Evolutionary conservation across 2,888 invertebrate genomes (phyloP).

Genomic region (Diaphora mendica): DNA sequence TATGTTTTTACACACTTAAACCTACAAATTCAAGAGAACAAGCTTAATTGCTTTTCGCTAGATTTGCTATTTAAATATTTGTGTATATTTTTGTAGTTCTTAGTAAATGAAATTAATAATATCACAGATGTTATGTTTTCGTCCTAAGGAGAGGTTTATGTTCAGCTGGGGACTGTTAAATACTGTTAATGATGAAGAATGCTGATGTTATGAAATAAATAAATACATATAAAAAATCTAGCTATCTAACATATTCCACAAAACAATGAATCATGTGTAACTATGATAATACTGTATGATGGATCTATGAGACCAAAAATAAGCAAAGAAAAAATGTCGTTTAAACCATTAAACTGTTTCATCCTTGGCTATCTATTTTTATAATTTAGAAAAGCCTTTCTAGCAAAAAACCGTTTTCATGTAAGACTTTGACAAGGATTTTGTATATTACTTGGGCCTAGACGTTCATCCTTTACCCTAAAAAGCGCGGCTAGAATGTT

Average conservation of each 20-base stretch:
- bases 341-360: no score
- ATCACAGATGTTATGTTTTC: not conserved
- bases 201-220: no score
- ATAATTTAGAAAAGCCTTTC: conserved; percentile 7
- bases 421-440: conserved; percentile 18
- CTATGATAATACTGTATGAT: no score
- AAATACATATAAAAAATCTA: not conserved
- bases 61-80: not conserved
- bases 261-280: not conserved
- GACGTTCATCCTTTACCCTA: conserved; percentile 13
- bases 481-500: conserved; percentile 23
- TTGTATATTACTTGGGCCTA: conserved; percentile 21
- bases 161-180: no score
- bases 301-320: no score
- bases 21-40: not conserved
- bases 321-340: not conserved
- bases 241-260: not conserved
- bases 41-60: not conserved
- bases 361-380: conserved; percentile 1
- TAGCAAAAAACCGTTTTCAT: conserved; percentile 3
- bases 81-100: not conserved
- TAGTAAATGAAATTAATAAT: not conserved
- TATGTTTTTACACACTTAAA: no score
- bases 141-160: no score
- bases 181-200: no score